Base-by-base conservation (phyloP, 2,888 invertebrate species). In the Thysanoteuthis rhombus region DNA sequence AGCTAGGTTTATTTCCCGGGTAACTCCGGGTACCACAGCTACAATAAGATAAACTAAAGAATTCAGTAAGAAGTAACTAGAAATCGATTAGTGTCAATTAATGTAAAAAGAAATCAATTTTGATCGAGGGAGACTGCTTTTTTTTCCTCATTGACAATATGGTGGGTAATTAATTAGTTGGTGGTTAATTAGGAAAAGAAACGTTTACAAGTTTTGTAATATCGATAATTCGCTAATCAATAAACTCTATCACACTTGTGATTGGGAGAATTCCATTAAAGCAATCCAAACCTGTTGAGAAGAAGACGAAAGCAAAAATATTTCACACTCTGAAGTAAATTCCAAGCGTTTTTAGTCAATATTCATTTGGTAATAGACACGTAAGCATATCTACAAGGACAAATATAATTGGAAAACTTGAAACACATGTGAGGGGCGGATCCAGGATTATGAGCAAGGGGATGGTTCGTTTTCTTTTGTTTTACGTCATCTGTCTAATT, bases 31-130 rank as follows among this genome's bases (percentile, higher is more conserved):
- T n/a, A n/a, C n/a, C n/a, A n/a, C n/a, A n/a, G n/a, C n/a, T n/a
- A n/a, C n/a, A n/a, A n/a, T n/a, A n/a, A n/a, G n/a, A n/a, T n/a
- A n/a, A n/a, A n/a, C n/a, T n/a, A n/a, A n/a, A 58, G 32, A 32
- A 58, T 28, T 4, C 22, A 25, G 5, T 5, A 28, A n/a, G 36
- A 75, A 75, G 36, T 12, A 16, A 75, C n/a, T 10, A 75, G 3
- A 75, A 75, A n/a, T 75, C 75, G n/a, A 75, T 75, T n/a, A 75
- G 75, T n/a, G n/a, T 75, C 75, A 75, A 75, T 75, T 75, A 75
- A 75, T 75, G 75, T 12, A n/a, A 75, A 75, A 75, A 75, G 28
- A 75, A 75, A 75, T 75, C 75, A 75, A 75, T 75, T 75, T 25
- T 1, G n/a, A 75, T 75, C 12, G n/a, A 36, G 12, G n/a, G 75